Evolutionary conservation across 2,888 invertebrate species (phyloP).

Genomic region (Mesorhabditis spiculigera): DNA sequence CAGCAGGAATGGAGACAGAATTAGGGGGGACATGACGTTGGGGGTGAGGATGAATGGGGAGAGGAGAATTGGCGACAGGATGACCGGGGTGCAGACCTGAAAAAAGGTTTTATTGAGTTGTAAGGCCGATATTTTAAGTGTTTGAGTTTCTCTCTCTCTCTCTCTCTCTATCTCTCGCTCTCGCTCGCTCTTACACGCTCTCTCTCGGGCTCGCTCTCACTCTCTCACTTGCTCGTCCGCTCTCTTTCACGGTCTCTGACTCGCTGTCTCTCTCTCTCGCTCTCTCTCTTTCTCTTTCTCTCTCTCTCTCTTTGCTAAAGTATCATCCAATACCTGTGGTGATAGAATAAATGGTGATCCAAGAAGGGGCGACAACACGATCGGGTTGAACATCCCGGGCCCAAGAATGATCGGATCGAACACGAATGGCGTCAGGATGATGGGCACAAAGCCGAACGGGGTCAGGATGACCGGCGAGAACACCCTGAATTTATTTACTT

Average conservation of each 20-base stretch:
- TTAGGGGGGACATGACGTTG: slow-evolving; percentile 6
- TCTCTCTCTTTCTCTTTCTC: too few species aligned
- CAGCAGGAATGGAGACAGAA: slow-evolving; percentile 9
- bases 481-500: neutral
- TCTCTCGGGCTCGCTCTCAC: too few species aligned
- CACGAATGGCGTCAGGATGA: slow-evolving; percentile 7
- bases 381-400: neutral
- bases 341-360: slow-evolving; percentile 6
- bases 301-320: too few species aligned
- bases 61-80: slow-evolving; percentile 11
- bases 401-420: slow-evolving; percentile 5
- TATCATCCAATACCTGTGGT: slow-evolving; percentile 7
- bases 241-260: too few species aligned
- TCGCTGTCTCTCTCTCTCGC: too few species aligned
- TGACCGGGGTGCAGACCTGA: slow-evolving; percentile 8
- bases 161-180: too few species aligned
- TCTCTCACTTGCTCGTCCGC: too few species aligned
- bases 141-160: too few species aligned
- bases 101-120: neutral
- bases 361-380: neutral
- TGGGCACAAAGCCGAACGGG: slow-evolving; percentile 5
- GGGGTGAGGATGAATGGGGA: slow-evolving; percentile 11
- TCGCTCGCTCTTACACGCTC: too few species aligned
- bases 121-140: too few species aligned
- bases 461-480: slow-evolving; percentile 13